Conservation (phyloP, 2,888 invertebrate genomes). For the Elegia similella region DNA sequence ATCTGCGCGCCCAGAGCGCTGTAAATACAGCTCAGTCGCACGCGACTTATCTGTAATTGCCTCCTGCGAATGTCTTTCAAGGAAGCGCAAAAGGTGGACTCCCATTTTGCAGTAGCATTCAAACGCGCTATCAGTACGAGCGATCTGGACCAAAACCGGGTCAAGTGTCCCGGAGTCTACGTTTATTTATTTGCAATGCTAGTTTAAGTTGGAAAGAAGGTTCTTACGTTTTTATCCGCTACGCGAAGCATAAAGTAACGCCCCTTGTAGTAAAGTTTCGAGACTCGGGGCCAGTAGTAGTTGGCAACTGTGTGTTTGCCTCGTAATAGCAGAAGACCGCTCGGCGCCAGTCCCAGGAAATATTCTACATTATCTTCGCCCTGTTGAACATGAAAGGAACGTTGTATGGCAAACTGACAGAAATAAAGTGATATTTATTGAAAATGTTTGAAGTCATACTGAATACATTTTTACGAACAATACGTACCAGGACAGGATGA, state of each 20-base stretch:
- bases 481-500: conserved; percentile 95
- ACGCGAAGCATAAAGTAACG: conserved; percentile 98
- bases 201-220: conserved; percentile 3
- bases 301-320: conserved; percentile 98
- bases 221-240: conserved; percentile 92
- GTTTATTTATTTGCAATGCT: conserved; percentile 49
- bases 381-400: conserved; percentile 71
- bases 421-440: conserved; percentile 16
- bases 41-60: conserved; percentile 80
- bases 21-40: conserved; percentile 75
- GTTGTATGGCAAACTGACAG: conserved; percentile 18
- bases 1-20: conserved; percentile 58
- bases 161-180: conserved; percentile 58
- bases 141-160: conserved; percentile 62
- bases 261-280: conserved; percentile 97
- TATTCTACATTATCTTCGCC: conserved; percentile 98
- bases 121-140: conserved; percentile 55
- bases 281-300: conserved; percentile 99
- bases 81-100: conserved; percentile 68
- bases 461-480: conserved; percentile 20
- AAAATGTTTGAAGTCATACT: neutral
- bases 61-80: conserved; percentile 79
- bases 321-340: conserved; percentile 95
- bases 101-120: conserved; percentile 72
- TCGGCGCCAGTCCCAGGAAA: conserved; percentile 96